These are phyloP conservation scores for Sceliomorpha sp. DNA, from an alignment of 2,888 invertebrate genomes.

Conservation along the genomic window DNA sequence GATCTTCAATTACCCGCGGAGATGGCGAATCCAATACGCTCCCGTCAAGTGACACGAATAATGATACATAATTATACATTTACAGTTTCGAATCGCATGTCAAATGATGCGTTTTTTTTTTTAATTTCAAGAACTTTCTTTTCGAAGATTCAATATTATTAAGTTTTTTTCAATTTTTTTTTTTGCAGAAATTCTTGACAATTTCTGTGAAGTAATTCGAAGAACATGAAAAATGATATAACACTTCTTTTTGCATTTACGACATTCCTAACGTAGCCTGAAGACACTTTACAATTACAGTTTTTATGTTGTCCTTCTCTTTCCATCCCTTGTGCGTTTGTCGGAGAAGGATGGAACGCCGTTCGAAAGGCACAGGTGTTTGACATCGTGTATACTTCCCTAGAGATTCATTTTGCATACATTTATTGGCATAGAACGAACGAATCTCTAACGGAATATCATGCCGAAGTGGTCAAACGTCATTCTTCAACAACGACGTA, in stretches of 20 bases:
- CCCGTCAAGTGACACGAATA: constrained; percentile 19
- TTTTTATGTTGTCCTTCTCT: constrained; percentile 39
- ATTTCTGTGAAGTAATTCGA: too few species aligned
- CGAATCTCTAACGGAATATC: constrained; percentile 54
- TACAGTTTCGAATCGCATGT: constrained; percentile 18
- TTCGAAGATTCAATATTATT: background rate
- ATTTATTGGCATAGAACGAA: constrained; percentile 37
- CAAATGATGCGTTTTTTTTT: constrained; percentile 2
- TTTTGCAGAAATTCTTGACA: too few species aligned
- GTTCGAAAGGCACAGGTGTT: constrained; percentile 45
- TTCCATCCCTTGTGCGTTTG: constrained; percentile 12
- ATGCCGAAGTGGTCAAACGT: constrained; percentile 46
- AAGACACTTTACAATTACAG: constrained; percentile 34
- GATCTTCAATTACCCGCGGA: constrained; percentile 25
- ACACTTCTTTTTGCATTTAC: too few species aligned
- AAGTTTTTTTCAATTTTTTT: too few species aligned
- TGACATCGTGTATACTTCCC: constrained; percentile 45
- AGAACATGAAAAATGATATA: too few species aligned
- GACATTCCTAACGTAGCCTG: constrained; percentile 20
- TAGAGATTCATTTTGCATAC: constrained; percentile 51
- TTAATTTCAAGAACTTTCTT: background rate
- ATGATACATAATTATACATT: constrained; percentile 22
- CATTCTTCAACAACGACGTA: constrained; percentile 34
- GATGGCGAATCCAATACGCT: constrained; percentile 15
- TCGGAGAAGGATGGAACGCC: constrained; percentile 3